Evolutionary conservation across 1,140 invertebrate species (phyloP).

Genomic region (Plectus sambesii): DNA sequence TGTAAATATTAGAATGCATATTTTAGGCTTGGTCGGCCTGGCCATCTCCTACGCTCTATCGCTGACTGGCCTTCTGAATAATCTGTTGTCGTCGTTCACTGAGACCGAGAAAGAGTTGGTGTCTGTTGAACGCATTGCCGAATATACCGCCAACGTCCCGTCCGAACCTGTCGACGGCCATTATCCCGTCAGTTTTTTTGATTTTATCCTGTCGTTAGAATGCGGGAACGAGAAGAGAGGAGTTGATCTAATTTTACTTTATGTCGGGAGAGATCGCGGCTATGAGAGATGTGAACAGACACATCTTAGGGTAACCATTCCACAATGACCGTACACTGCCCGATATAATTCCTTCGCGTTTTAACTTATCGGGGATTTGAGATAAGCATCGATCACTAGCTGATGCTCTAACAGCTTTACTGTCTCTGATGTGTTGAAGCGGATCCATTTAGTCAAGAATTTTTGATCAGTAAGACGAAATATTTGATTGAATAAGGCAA

Average conservation of each 20-base stretch:
- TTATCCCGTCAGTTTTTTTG: conserved; percentile 5
- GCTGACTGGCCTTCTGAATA: conserved; percentile 70
- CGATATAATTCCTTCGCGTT: too few species aligned
- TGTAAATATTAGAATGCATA: conserved; percentile 20
- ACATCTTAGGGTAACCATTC: too few species aligned
- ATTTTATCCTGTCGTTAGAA: conserved; percentile 8
- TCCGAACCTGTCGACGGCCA: conserved; percentile 41
- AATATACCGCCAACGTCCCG: conserved; percentile 62
- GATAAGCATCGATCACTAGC: too few species aligned
- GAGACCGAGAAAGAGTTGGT: conserved; percentile 75
- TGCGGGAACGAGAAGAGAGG: conserved; percentile 14
- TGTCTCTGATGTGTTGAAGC: too few species aligned
- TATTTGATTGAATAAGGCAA: too few species aligned
- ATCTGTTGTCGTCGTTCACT: conserved; percentile 75
- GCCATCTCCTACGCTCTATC: conserved; percentile 85
- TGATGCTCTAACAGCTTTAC: too few species aligned
- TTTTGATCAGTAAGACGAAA: too few species aligned
- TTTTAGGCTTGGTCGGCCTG: conserved; percentile 70
- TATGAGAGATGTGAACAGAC: background rate
- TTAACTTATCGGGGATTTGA: too few species aligned
- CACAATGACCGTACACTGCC: too few species aligned
- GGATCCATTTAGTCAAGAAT: too few species aligned
- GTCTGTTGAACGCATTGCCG: conserved; percentile 76
- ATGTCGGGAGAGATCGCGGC: background rate
- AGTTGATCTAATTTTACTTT: conserved; percentile 13